Percentiles rank a stretch among this genome's conserved stretches.
Evolutionary conservation across 2,113 vertebrate genomes (phyloP).

Genomic region (Elachura formosa): DNA sequence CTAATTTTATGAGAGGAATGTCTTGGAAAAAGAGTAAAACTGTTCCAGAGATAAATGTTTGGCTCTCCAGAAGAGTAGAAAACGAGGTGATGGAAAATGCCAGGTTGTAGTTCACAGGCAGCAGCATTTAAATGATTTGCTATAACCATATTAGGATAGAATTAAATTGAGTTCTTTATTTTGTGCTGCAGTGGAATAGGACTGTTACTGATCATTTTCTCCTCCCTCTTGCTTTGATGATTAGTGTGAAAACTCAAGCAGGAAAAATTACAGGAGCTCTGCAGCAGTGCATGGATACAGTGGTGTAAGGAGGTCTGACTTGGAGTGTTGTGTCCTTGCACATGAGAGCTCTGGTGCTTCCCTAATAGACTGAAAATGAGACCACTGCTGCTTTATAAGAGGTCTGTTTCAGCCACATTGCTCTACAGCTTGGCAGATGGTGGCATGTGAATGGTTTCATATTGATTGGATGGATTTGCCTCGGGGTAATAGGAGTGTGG

Average conservation of each 20-base stretch:
- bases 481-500: slow-evolving; percentile 71
- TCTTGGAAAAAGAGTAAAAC: not conserved
- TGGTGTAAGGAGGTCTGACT: slow-evolving; percentile 28
- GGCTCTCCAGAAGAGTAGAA: not conserved
- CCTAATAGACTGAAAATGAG: slow-evolving; percentile 76
- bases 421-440: slow-evolving; percentile 88
- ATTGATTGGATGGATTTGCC: slow-evolving; percentile 87
- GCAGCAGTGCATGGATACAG: not conserved
- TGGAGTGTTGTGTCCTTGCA: slow-evolving; percentile 66
- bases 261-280: not conserved
- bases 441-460: slow-evolving; percentile 85
- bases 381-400: slow-evolving; percentile 70
- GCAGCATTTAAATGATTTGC: slow-evolving; percentile 56
- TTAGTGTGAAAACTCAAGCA: slow-evolving; percentile 2
- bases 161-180: slow-evolving; percentile 50
- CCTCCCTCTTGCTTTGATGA: slow-evolving; percentile 48
- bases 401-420: slow-evolving; percentile 77
- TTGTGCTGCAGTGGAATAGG: slow-evolving; percentile 43
- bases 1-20: not conserved
- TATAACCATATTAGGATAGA: slow-evolving; percentile 66
- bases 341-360: slow-evolving; percentile 69
- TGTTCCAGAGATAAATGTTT: not conserved
- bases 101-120: slow-evolving; percentile 56
- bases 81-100: slow-evolving; percentile 47
- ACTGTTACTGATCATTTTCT: slow-evolving; percentile 23